Evolutionary conservation across 1,140 invertebrate species (phyloP).

Genomic region (Trinorchestia longiramus): DNA sequence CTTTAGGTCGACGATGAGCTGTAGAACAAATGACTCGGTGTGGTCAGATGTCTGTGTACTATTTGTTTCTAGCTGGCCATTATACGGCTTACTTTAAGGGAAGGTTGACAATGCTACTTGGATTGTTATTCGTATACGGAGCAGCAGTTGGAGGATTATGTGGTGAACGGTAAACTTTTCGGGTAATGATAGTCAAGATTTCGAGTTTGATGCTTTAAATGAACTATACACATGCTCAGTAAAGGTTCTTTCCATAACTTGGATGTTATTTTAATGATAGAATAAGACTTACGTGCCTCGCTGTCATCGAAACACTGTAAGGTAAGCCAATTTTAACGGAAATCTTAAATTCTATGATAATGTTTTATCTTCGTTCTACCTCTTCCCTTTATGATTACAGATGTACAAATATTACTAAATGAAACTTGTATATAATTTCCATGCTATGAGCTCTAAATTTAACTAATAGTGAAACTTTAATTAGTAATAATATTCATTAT

Average conservation of each 20-base stretch:
- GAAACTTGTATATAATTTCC: not conserved
- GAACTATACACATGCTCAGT: too few species aligned
- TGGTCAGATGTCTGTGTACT: too few species aligned
- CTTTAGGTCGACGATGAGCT: not conserved
- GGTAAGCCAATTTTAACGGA: not conserved
- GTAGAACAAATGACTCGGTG: not conserved
- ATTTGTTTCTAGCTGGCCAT: too few species aligned
- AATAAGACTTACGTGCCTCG: not conserved
- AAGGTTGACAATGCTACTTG: not conserved
- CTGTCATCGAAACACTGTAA: not conserved
- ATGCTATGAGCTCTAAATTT: not conserved
- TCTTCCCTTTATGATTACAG: not conserved
- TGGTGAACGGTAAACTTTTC: too few species aligned
- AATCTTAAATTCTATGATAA: not conserved
- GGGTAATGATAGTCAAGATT: too few species aligned
- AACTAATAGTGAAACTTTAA: not conserved
- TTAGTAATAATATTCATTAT: not conserved
- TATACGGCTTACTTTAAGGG: too few species aligned
- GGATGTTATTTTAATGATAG: not conserved
- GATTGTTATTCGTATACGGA: not conserved
- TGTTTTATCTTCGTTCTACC: not conserved
- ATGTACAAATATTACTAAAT: not conserved
- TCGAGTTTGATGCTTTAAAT: too few species aligned
- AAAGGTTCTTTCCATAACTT: not conserved
- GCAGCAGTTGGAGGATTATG: not conserved